Evolutionary conservation across 1,140 invertebrate genomes (phyloP).

Genomic region (Psilanteris sp.): DNA sequence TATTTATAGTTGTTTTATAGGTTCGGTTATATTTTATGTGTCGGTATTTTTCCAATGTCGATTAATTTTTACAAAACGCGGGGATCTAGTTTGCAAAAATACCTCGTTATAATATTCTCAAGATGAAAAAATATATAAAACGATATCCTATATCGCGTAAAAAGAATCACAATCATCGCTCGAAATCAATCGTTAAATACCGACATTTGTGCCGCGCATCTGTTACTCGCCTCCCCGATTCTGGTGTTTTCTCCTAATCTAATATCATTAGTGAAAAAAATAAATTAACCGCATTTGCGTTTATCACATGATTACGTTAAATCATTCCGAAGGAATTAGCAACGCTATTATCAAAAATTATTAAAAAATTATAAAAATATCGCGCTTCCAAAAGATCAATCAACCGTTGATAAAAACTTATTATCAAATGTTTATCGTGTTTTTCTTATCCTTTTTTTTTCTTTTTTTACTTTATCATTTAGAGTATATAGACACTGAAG

Average conservation of each 20-base stretch:
- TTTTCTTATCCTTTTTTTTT: not conserved
- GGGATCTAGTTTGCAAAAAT: constrained; percentile 27
- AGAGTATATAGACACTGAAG: constrained; percentile 35
- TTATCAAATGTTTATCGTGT: not conserved
- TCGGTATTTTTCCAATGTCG: not conserved
- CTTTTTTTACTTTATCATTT: not conserved
- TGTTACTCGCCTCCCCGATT: not conserved
- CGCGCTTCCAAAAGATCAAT: constrained; percentile 17
- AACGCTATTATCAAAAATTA: constrained; percentile 38
- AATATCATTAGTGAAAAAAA: constrained; percentile 36
- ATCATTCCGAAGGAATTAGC: constrained; percentile 27
- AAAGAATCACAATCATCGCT: constrained; percentile 27
- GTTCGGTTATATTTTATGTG: too few relatives aligned
- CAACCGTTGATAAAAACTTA: constrained; percentile 5
- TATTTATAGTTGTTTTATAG: too few relatives aligned
- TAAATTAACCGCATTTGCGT: constrained; percentile 21
- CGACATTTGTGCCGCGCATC: constrained; percentile 32
- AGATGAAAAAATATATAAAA: constrained; percentile 56
- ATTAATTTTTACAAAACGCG: constrained; percentile 8
- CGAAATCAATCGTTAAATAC: constrained; percentile 46
- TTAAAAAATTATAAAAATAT: constrained; percentile 45
- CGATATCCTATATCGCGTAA: constrained; percentile 7
- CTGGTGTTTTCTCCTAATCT: constrained; percentile 28
- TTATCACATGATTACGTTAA: constrained; percentile 41
- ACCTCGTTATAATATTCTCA: constrained; percentile 21